phyloP scores from a whole-genome alignment of 2,797 vertebrate genomes.

The Gymnothorax javanicus region DNA sequence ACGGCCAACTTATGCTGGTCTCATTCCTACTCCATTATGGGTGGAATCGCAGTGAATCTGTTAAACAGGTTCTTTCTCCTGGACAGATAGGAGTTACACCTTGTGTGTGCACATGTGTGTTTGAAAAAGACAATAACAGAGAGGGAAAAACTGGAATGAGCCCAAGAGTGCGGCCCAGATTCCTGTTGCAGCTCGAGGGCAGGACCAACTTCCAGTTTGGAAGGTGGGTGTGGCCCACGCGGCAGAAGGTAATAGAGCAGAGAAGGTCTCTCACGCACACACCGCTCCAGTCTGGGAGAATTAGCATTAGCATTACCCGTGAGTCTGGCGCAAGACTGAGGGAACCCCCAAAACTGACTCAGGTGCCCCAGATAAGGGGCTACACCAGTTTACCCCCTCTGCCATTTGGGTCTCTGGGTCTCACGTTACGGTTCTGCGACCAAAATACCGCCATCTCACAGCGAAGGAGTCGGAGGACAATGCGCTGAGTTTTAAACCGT shows the following conservation, averaged over 20 bases:
- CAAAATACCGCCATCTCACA: background rate
- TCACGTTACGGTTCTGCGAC: background rate
- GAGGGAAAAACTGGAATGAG: background rate
- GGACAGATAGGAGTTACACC: background rate
- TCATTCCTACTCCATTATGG: background rate
- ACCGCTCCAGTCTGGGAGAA: slow-evolving; percentile 29
- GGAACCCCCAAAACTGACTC: background rate
- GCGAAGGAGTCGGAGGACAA: background rate
- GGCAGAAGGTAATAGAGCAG: slow-evolving; percentile 42
- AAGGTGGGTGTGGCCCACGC: slow-evolving; percentile 42
- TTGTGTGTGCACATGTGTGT: background rate
- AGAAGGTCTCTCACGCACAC: background rate
- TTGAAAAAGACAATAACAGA: background rate
- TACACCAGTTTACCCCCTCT: background rate
- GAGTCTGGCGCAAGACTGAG: slow-evolving; percentile 42
- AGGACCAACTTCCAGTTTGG: slow-evolving; percentile 24
- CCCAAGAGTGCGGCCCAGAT: slow-evolving; percentile 32
- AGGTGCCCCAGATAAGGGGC: background rate
- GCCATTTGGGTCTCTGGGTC: background rate
- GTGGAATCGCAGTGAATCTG: background rate
- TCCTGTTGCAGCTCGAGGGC: slow-evolving; percentile 9
- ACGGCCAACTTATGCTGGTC: background rate
- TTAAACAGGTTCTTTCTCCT: background rate
- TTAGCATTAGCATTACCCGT: slow-evolving; percentile 20
- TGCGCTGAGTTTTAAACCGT: background rate